Base-by-base conservation (phyloP, 2,888 invertebrate species). In the Heliconius hortense region DNA sequence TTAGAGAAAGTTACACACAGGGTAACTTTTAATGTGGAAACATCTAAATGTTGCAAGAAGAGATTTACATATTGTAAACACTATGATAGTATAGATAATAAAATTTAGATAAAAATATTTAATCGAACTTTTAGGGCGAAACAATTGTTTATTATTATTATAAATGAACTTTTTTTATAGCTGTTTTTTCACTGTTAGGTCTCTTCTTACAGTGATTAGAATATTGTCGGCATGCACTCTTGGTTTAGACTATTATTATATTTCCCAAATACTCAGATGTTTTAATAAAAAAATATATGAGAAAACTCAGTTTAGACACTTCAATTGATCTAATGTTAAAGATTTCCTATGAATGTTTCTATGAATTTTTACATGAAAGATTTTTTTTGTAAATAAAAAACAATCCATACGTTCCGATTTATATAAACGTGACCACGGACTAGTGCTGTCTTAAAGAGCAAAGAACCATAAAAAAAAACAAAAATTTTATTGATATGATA, bases 1-100 rank as follows among this genome's bases (percentile, higher is more conserved):
- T 60, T 13, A 60, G 24, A 26, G 28, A 56, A 75, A 75, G 64
- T 71, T 74, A 70, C 53, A 35, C 62, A 69, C 63, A 70, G 48
- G 69, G 74, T 74, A 39, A 64, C 69, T 69, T 35, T 39, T 63
- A 15, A 69, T n/a, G 10, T 48, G 28, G 62, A 10, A 69, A 26
- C 43, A 24, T 70, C 63, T 69, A 35, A 69, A n/a, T 69, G 68
- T 48, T 69, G 69, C 31, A 56, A n/a, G 69, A 56, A 69, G 69
- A 69, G 69, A 69, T 69, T 53, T 56, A 24, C 5, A 39, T 31
- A 28, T 68, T 68, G 43, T 69, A 31, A 31, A 56, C 8, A 66
- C 64, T 66, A 56, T 15, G 21, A 21, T 53, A 68, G 21, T 53
- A n/a, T 31, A 28, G 21, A 68, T 53, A 53, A 18, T n/a, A 53